A percentile compares a stretch with the other conserved stretches of the same genome.
phyloP scores from a whole-genome alignment of 2,797 vertebrate genomes.

The Lithobates sylvaticus region DNA sequence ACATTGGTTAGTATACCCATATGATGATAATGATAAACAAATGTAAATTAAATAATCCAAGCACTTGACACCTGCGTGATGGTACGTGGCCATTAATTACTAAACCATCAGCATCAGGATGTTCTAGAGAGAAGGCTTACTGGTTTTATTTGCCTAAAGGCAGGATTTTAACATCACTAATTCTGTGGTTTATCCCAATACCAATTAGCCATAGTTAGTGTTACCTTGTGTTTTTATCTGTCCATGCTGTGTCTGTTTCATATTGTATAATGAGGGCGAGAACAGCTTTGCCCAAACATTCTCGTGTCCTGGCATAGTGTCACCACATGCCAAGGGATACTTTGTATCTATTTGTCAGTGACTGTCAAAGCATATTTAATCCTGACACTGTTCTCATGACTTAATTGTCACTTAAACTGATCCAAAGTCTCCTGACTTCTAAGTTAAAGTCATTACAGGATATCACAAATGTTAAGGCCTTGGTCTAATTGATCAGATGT shows the following conservation, averaged over 20 bases:
- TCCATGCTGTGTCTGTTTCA: conserved; percentile 36
- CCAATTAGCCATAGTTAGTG: not conserved
- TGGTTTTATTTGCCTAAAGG: not conserved
- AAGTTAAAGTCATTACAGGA: not conserved
- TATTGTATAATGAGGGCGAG: conserved; percentile 51
- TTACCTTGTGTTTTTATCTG: conserved; percentile 25
- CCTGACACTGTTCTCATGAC: not conserved
- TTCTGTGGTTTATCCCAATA: not conserved
- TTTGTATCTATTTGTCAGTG: conserved; percentile 3
- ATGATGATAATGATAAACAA: too few relatives aligned
- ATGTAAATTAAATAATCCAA: too few relatives aligned
- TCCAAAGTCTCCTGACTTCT: not conserved
- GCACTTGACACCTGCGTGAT: too few relatives aligned
- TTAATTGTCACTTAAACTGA: not conserved
- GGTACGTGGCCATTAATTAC: too few relatives aligned
- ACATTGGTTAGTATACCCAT: too few relatives aligned
- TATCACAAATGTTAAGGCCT: not conserved
- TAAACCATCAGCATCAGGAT: not conserved
- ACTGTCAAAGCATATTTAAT: not conserved
- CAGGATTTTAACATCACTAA: not conserved
- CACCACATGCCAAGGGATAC: conserved; percentile 20
- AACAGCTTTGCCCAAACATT: conserved; percentile 40
- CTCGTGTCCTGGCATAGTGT: conserved; percentile 53
- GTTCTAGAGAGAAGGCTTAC: not conserved
- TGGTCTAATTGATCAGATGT: not conserved